Evolutionary conservation across 2,113 vertebrate species (phyloP).

Genomic region (Hemicordylus capensis): DNA sequence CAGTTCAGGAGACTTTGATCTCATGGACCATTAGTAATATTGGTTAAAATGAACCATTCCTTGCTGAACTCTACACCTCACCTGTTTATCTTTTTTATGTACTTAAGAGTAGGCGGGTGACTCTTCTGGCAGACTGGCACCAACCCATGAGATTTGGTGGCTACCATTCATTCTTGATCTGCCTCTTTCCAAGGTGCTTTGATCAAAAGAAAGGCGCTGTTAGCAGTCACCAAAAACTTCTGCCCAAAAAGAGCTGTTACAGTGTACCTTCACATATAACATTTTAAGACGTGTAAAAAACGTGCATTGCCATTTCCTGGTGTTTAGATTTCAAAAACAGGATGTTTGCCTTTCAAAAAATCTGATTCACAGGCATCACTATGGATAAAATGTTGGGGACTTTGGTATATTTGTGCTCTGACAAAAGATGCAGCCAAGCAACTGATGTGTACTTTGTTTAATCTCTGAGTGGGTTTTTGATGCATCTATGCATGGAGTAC

Average conservation of each 20-base stretch:
- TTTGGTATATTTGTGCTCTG: not conserved
- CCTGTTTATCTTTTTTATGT: accelerated
- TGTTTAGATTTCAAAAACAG: too few relatives aligned
- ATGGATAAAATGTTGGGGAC: not conserved
- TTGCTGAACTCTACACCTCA: accelerated
- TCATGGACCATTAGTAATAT: too few relatives aligned
- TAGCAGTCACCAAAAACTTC: not conserved
- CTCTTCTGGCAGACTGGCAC: not conserved
- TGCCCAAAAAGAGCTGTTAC: not conserved
- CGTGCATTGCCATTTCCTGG: not conserved
- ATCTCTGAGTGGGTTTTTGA: not conserved
- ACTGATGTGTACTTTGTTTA: too few relatives aligned
- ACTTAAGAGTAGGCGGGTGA: not conserved
- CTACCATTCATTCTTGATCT: not conserved
- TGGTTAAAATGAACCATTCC: not conserved
- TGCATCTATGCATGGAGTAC: not conserved
- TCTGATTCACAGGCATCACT: not conserved
- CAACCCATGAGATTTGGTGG: not conserved
- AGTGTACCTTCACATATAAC: not conserved
- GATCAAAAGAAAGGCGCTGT: not conserved
- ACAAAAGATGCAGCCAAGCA: not conserved
- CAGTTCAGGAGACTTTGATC: not conserved
- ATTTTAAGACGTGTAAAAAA: not conserved
- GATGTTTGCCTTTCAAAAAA: not conserved
- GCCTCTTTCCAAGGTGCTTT: not conserved